Evolutionary conservation across 2,113 vertebrate species (phyloP).

Genomic region (Oenanthe melanoleuca): DNA sequence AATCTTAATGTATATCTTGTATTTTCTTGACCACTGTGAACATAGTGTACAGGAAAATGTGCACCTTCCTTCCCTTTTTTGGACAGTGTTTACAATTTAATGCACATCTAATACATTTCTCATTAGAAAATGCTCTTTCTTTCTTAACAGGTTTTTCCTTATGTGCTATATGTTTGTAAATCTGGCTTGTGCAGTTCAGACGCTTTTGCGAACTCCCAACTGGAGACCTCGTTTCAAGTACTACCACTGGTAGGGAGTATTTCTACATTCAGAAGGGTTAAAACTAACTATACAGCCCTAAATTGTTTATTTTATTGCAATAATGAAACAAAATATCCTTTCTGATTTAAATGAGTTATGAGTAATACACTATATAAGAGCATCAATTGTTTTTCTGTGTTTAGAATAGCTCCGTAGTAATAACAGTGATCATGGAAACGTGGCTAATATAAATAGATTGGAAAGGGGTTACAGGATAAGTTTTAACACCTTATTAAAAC

Average conservation of each 20-base stretch:
- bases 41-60: not conserved
- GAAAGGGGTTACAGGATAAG: not conserved
- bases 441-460: not conserved
- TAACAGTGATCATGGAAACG: not conserved
- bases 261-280: conserved; percentile 41
- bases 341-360: not conserved
- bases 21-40: not conserved
- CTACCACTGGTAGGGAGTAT: conserved; percentile 88
- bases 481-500: not conserved
- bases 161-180: conserved; percentile 99
- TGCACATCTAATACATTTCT: not conserved
- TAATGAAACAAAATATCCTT: not conserved
- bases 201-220: conserved; percentile 90
- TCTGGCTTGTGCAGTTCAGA: conserved; percentile 93
- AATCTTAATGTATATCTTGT: not conserved
- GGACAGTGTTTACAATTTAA: not conserved
- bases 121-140: not conserved
- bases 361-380: not conserved
- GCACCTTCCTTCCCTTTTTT: not conserved
- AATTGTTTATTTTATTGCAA: not conserved
- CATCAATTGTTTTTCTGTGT: not conserved
- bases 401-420: not conserved
- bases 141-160: conserved; percentile 88
- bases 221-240: conserved; percentile 97
- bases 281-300: not conserved